A percentile compares a stretch with the other conserved stretches of the same genome.
Conservation (phyloP, 2,888 invertebrate species). For the Metopia argyrocephala region DNA sequence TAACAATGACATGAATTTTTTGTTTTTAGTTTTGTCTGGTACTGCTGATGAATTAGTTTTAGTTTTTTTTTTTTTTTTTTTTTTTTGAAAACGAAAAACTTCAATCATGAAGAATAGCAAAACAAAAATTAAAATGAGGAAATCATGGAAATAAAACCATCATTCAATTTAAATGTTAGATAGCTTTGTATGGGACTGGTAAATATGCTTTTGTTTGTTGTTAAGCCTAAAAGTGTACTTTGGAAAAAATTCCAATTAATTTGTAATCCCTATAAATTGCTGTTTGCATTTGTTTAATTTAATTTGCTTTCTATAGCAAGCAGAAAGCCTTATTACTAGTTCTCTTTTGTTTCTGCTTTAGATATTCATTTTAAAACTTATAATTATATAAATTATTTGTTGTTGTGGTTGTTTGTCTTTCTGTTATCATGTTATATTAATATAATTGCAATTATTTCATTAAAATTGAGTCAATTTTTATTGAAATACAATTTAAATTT, state of each 20-base stretch:
- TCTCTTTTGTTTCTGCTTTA: conserved; percentile 14
- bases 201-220: conserved; percentile 34
- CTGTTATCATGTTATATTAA: neutral
- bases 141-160: too few species aligned
- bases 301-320: conserved; percentile 22
- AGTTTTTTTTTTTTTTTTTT: neutral
- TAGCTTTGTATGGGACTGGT: neutral
- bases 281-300: conserved; percentile 61
- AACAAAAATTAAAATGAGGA: neutral
- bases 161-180: neutral
- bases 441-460: conserved; percentile 52
- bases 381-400: conserved; percentile 17
- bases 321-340: too few species aligned
- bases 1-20: neutral
- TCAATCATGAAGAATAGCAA: neutral
- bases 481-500: conserved; percentile 55
- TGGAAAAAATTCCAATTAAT: conserved; percentile 59
- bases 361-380: conserved; percentile 54
- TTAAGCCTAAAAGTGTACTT: conserved; percentile 46
- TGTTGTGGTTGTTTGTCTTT: neutral
- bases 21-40: neutral
- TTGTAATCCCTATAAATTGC: conserved; percentile 59
- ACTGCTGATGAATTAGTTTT: neutral
- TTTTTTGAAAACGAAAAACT: neutral
- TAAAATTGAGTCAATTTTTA: conserved; percentile 52